phyloP scores from a whole-genome alignment of 2,888 invertebrate species.

The Lobophora halterata region DNA sequence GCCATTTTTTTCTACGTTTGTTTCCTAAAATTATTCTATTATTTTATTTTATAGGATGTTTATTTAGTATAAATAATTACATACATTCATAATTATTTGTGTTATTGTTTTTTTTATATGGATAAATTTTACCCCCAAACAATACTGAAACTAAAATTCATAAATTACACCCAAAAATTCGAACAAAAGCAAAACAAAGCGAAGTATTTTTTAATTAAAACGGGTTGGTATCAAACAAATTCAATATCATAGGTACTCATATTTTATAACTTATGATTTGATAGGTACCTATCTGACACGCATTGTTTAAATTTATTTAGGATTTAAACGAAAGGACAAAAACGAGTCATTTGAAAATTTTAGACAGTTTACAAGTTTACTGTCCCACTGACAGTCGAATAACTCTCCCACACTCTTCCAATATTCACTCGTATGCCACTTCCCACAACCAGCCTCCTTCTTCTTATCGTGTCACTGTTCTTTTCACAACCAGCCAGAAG shows the following conservation, averaged over 20 bases:
- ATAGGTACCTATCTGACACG: conserved; percentile 14
- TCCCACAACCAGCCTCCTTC: too few species aligned
- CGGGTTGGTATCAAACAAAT: conserved; percentile 13
- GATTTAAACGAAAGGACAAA: conserved; percentile 6
- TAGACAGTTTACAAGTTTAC: too few species aligned
- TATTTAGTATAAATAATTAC: too few species aligned
- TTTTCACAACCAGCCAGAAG: too few species aligned
- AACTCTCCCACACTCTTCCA: too few species aligned
- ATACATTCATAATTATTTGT: too few species aligned
- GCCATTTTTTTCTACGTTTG: too few species aligned
- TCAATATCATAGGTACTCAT: conserved; percentile 14
- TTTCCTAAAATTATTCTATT: conserved; percentile 12
- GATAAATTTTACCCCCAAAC: too few species aligned
- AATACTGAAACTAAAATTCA: conserved; percentile 9
- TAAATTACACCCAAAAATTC: conserved; percentile 15
- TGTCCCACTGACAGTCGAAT: too few species aligned
- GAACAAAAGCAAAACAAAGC: conserved; percentile 16
- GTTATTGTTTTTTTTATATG: too few species aligned
- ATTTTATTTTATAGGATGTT: not conserved
- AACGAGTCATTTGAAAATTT: conserved; percentile 1
- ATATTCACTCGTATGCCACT: too few species aligned
- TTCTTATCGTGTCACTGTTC: too few species aligned
- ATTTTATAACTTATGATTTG: conserved; percentile 14
- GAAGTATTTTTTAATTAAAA: conserved; percentile 21
- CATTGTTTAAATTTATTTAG: conserved; percentile 9